Percentiles rank a stretch among this genome's conserved stretches.
phyloP scores from a whole-genome alignment of 2,888 invertebrate genomes.

The Norana najaformis region DNA sequence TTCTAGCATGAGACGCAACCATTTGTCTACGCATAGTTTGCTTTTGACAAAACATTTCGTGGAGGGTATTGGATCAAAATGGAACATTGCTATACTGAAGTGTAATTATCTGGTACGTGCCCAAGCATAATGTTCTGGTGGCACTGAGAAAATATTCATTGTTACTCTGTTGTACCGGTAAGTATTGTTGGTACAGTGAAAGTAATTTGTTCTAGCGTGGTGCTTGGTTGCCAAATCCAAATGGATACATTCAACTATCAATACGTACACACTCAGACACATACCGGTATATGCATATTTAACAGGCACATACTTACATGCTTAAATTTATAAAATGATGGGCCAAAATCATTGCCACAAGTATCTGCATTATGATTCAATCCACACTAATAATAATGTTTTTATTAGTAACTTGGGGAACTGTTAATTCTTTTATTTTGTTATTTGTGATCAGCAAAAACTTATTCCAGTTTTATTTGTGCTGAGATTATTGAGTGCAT shows the following conservation, averaged over 20 bases:
- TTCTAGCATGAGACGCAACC: neutral
- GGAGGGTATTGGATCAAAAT: neutral
- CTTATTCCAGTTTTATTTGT: neutral
- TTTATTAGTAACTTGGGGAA: neutral
- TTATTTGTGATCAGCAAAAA: neutral
- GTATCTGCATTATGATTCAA: neutral
- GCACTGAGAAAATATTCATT: neutral
- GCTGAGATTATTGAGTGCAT: neutral
- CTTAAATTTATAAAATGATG: neutral
- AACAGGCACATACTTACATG: neutral
- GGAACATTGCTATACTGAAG: neutral
- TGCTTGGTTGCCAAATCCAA: neutral
- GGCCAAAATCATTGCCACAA: no score
- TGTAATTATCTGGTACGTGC: neutral
- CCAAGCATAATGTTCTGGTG: neutral
- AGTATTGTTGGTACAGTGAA: neutral
- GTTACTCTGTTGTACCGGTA: neutral
- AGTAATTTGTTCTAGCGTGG: neutral
- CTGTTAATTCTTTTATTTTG: neutral
- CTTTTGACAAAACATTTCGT: neutral
- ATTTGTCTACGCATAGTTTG: neutral
- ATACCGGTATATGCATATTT: neutral
- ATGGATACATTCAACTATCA: neutral
- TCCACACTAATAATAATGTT: neutral
- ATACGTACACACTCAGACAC: neutral